Conservation (phyloP, 2,797 vertebrate genomes). For the Todus mexicanus region DNA sequence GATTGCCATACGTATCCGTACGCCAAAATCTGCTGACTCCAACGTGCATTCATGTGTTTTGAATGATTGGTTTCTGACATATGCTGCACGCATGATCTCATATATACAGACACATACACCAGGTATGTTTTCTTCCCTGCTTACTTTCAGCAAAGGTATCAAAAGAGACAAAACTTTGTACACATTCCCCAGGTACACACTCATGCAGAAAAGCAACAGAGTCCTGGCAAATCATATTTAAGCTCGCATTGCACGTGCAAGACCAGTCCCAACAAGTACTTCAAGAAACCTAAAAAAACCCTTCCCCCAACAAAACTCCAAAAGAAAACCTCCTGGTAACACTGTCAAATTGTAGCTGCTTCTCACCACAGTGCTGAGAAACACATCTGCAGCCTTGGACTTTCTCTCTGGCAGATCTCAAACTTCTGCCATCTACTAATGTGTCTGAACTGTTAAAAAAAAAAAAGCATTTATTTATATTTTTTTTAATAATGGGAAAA, state of each 20-base stretch:
- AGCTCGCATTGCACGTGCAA: neutral
- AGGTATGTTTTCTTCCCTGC: neutral
- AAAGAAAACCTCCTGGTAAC: neutral
- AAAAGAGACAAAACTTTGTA: neutral
- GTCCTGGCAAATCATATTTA: neutral
- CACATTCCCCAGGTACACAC: neutral
- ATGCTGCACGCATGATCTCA: fast-evolving
- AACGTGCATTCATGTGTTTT: neutral
- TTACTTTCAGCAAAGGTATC: neutral
- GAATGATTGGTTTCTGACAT: neutral
- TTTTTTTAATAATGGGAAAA: neutral
- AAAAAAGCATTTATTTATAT: neutral
- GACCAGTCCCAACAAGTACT: neutral
- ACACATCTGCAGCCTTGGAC: neutral
- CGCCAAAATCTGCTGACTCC: neutral
- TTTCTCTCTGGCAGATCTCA: neutral
- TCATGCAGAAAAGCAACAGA: neutral
- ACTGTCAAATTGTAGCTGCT: neutral
- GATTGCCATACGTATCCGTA: neutral
- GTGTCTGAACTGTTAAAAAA: neutral
- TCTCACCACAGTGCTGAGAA: neutral
- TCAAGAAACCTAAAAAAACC: neutral
- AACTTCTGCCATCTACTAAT: conserved; percentile 1
- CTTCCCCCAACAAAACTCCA: neutral
- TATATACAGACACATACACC: neutral